Evolutionary conservation across 1,140 invertebrate species (phyloP), one percentile per base, ranked within the genome.

Genomic region (Bombus polaris): DNA sequence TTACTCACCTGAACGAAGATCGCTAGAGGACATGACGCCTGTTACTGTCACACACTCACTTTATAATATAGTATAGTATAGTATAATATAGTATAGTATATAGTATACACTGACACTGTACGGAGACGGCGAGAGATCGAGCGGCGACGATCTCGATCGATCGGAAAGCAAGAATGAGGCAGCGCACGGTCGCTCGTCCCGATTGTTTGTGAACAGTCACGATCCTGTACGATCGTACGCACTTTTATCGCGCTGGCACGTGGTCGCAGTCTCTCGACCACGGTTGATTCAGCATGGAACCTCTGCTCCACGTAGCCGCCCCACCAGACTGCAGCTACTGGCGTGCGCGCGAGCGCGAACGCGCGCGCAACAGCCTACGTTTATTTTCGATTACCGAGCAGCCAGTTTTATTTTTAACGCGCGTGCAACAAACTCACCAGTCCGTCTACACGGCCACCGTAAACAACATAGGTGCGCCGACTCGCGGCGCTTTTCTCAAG

Each of bases 141-240:
- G 32, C 4, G 22, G 1, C 15, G 22, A 18, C 10, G 37, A 25
- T 57, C 62, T 57, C 62, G n/a, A 72, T 53, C 44, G 81, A 53
- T 35, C 15, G 37, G 13, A 47, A 66, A 53, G 35, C 35, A 25
- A 25, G 10, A 39, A 35, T 65, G 25, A 71, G 85, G 25, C 65
- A 66, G 65, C 15, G 65, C 65, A 13, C 25, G 66, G 39, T 66
- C 65, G 80, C 59, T 78, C 85, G 81, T 79, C n/a, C 25, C 32
- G 82, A 57, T 62, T 75, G 73, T 87, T 83, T 88, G 66, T 88
- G 83, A 85, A 77, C 79, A 25, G 25, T 25, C 39, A 79, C 77
- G 82, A 81, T 82, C 81, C 73, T 81, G 87, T 74, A 79, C 73
- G 82, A 81, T 82, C 81, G 77, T 81, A 89, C 85, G 71, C 78